Percentiles rank a stretch among this genome's conserved stretches.
These are phyloP conservation scores for Polymixis lichenea DNA, from an alignment of 2,888 invertebrate species.

Conservation along the genomic window DNA sequence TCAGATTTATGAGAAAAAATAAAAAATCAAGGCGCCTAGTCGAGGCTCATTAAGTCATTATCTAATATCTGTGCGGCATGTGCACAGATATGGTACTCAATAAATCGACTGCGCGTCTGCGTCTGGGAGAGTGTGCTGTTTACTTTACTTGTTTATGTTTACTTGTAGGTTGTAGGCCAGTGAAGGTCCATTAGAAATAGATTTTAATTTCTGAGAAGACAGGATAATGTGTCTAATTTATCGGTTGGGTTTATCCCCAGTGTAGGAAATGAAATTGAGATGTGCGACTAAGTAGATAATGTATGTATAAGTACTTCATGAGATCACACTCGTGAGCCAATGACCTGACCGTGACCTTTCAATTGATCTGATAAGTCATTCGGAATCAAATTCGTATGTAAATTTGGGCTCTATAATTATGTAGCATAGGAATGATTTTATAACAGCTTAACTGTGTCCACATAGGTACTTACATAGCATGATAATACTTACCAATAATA, in stretches of 20 bases:
- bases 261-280: background rate
- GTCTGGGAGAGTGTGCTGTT: too few species aligned
- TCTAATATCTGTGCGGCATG: too few species aligned
- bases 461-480: background rate
- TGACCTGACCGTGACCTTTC: conserved; percentile 1
- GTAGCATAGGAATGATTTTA: background rate
- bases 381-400: background rate
- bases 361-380: background rate
- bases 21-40: too few species aligned
- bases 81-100: too few species aligned
- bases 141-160: too few species aligned
- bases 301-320: background rate
- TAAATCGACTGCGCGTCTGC: too few species aligned
- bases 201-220: background rate
- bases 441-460: background rate
- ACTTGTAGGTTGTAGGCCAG: too few species aligned
- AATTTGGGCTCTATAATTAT: background rate
- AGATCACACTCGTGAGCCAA: background rate
- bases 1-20: too few species aligned
- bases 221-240: background rate
- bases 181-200: background rate
- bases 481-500: background rate
- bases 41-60: too few species aligned
- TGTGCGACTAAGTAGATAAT: background rate
- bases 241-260: background rate